Conservation (phyloP, 2,113 vertebrate species). For the Calyptommatus sinebrachiatus region DNA sequence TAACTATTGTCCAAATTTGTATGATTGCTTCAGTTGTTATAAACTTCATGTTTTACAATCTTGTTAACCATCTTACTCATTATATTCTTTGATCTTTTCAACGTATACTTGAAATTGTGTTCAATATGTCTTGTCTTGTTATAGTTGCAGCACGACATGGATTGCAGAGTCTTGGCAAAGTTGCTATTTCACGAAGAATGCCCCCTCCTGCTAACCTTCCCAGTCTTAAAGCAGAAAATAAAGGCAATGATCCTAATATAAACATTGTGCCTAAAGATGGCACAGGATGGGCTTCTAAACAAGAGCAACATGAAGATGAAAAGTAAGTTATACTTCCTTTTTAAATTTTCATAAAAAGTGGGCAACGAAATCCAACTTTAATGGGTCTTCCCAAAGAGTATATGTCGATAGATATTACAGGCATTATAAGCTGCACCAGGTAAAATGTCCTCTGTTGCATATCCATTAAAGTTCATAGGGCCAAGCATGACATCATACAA, state of each 20-base stretch:
- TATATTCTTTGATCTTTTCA: background rate
- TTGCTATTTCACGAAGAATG: constrained; percentile 95
- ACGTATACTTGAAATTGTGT: background rate
- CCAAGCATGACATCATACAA: no score
- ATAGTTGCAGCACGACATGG: constrained; percentile 97
- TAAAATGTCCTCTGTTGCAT: no score
- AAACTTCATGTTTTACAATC: background rate
- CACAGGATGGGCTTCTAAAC: constrained; percentile 94
- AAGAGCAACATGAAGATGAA: constrained; percentile 89
- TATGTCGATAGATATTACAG: no score
- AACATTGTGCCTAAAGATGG: constrained; percentile 98
- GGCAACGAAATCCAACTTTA: no score
- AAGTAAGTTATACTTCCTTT: constrained; percentile 74
- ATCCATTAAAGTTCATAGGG: no score
- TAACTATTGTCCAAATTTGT: background rate
- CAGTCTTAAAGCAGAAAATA: constrained; percentile 98
- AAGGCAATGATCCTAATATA: constrained; percentile 98
- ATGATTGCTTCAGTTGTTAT: background rate
- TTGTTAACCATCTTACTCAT: background rate
- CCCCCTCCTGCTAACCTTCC: constrained; percentile 97
- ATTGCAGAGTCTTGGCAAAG: constrained; percentile 98
- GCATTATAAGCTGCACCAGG: no score
- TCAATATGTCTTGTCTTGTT: background rate
- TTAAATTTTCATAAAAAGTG: rapidly evolving
- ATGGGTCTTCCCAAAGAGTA: no score